A percentile compares a stretch with the other conserved stretches of the same genome.
Conservation (phyloP, 2,888 invertebrate genomes). For the Colletes collaris region DNA sequence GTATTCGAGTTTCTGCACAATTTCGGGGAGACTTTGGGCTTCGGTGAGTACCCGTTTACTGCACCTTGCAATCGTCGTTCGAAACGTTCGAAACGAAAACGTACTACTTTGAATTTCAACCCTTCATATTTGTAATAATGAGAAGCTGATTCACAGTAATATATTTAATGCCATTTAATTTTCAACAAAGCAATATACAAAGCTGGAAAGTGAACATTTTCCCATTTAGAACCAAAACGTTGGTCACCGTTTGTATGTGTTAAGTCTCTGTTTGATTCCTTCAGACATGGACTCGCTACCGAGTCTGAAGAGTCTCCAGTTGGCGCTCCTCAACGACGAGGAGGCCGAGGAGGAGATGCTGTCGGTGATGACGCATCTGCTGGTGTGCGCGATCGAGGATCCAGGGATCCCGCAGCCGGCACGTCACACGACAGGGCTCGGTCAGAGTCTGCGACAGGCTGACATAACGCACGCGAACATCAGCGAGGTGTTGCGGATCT, state of each 20-base stretch:
- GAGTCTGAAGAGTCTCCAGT: constrained; percentile 93
- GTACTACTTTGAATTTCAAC: no score
- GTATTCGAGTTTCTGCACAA: constrained; percentile 98
- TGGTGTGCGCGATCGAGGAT: constrained; percentile 97
- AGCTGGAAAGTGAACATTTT: no score
- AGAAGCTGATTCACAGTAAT: no score
- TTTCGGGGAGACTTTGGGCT: constrained; percentile 97
- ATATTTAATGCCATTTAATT: no score
- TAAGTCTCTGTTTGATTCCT: no score
- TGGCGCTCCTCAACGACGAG: constrained; percentile 92
- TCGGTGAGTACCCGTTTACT: constrained; percentile 86
- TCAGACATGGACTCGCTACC: constrained; percentile 94
- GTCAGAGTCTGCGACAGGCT: constrained; percentile 94
- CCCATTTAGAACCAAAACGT: no score
- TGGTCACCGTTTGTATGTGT: no score
- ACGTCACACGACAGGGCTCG: constrained; percentile 93
- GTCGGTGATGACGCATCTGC: constrained; percentile 93
- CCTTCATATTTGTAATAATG: no score
- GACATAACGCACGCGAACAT: constrained; percentile 96
- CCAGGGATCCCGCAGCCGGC: constrained; percentile 96
- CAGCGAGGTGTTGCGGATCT: constrained; percentile 95
- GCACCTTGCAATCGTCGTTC: no score
- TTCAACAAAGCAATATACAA: no score
- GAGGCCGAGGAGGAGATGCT: constrained; percentile 93
- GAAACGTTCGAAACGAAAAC: no score